Evolutionary conservation across 2,888 invertebrate genomes (phyloP).

Genomic region (Caenorhabditis panamensis): DNA sequence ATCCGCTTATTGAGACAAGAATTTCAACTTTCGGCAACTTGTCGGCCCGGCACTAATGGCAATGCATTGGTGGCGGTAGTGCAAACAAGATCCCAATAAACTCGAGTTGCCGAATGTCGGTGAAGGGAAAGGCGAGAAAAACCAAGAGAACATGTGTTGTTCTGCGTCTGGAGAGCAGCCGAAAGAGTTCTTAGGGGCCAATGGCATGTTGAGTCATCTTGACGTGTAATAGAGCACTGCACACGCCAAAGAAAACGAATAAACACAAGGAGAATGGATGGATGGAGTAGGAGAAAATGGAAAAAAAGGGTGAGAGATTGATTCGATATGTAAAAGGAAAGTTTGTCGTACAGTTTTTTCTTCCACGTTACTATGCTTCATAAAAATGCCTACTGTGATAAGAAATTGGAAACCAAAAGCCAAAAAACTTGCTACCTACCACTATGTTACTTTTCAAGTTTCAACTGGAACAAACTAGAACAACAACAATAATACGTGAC

Average conservation of each 20-base stretch:
- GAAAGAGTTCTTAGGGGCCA: constrained; percentile 29
- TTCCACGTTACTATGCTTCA: neutral
- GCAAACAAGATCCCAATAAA: constrained; percentile 51
- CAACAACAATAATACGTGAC: neutral
- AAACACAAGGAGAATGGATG: constrained; percentile 42
- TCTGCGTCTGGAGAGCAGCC: constrained; percentile 32
- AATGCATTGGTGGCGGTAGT: constrained; percentile 40
- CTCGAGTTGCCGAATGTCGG: constrained; percentile 26
- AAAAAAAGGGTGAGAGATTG: constrained; percentile 6
- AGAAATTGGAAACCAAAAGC: neutral
- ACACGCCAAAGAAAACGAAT: constrained; percentile 40
- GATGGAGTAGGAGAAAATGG: neutral
- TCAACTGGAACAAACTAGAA: neutral
- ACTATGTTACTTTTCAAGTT: neutral
- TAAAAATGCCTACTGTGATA: neutral
- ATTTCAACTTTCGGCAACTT: constrained; percentile 56
- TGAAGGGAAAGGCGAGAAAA: constrained; percentile 22
- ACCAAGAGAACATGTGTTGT: constrained; percentile 52
- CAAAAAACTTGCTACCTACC: neutral
- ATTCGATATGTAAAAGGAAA: neutral
- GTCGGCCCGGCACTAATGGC: constrained; percentile 48
- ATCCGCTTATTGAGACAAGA: constrained; percentile 57
- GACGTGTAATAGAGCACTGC: constrained; percentile 36
- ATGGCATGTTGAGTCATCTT: constrained; percentile 41
- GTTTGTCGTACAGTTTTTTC: neutral